These are phyloP conservation scores for Cremastinae sp. DNA, from an alignment of 2,888 invertebrate genomes.

Conservation along the genomic window DNA sequence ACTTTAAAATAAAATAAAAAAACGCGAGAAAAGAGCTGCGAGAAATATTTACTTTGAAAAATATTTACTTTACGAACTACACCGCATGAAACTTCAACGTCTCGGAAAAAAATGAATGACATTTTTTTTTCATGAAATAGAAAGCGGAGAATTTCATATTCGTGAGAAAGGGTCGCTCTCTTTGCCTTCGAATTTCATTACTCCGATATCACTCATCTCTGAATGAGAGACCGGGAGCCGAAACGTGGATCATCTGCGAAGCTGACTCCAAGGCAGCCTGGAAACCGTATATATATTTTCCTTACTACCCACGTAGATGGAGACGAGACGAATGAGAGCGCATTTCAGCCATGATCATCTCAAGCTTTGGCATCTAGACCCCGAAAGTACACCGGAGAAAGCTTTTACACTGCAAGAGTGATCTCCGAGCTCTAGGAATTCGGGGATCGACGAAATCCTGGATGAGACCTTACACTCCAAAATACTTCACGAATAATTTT, in stretches of 20 bases:
- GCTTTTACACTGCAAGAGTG: slow-evolving; percentile 9
- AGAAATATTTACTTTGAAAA: neutral
- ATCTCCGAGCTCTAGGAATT: slow-evolving; percentile 17
- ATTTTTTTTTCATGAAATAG: neutral
- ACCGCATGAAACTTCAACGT: too few relatives aligned
- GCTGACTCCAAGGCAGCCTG: slow-evolving; percentile 7
- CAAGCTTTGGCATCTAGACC: slow-evolving; percentile 16
- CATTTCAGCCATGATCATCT: slow-evolving; percentile 41
- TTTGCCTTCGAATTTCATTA: slow-evolving; percentile 2
- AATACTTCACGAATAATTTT: neutral
- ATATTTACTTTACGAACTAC: too few relatives aligned
- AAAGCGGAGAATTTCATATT: neutral
- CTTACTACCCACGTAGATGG: slow-evolving; percentile 1
- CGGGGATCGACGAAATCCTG: slow-evolving; percentile 7
- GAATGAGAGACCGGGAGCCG: neutral
- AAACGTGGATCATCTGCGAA: slow-evolving; percentile 16
- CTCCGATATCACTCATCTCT: slow-evolving; percentile 2
- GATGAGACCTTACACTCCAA: slow-evolving; percentile 26
- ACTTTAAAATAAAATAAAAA: neutral
- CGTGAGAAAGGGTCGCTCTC: neutral
- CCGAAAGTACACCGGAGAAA: slow-evolving; percentile 11
- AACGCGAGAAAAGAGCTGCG: neutral
- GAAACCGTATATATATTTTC: slow-evolving; percentile 25
- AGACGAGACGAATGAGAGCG: slow-evolving; percentile 29
- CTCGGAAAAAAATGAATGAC: too few relatives aligned